phyloP scores from a whole-genome alignment of 2,797 vertebrate species.

The Anomalospiza imberbis region DNA sequence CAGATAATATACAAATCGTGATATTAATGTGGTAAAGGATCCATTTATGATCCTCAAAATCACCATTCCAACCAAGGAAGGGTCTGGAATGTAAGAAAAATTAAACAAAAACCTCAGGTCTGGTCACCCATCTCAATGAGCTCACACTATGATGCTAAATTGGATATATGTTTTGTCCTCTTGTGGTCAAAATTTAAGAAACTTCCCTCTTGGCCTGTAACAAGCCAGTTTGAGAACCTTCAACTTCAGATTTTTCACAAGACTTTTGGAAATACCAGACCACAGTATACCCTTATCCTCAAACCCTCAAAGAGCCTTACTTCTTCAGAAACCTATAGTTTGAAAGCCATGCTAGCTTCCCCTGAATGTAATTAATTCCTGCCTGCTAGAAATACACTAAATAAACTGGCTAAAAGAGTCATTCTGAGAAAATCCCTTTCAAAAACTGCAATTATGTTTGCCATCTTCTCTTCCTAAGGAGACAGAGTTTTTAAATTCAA shows the following conservation, averaged over 20 bases:
- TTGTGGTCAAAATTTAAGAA: neutral
- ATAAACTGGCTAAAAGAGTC: neutral
- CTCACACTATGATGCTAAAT: neutral
- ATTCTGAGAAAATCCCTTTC: neutral
- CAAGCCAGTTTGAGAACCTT: neutral
- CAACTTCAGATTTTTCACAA: neutral
- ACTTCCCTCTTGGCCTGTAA: neutral
- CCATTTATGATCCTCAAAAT: neutral
- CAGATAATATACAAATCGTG: neutral
- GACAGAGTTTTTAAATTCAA: neutral
- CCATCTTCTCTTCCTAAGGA: neutral
- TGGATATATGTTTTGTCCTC: neutral
- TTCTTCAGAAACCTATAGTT: neutral
- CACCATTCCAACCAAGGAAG: neutral
- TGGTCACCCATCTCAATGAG: neutral
- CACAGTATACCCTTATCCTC: neutral
- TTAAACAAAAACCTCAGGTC: neutral
- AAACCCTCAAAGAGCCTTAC: neutral
- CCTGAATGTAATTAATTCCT: neutral
- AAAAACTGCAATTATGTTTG: neutral
- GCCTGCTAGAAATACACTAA: neutral
- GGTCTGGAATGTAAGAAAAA: neutral
- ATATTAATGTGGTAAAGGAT: neutral
- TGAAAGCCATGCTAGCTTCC: neutral
- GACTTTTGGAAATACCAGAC: neutral